Percentiles rank a stretch among this genome's conserved stretches.
These are phyloP conservation scores for Hippocampus comes DNA, from an alignment of 2,113 vertebrate genomes.

Conservation along the genomic window DNA sequence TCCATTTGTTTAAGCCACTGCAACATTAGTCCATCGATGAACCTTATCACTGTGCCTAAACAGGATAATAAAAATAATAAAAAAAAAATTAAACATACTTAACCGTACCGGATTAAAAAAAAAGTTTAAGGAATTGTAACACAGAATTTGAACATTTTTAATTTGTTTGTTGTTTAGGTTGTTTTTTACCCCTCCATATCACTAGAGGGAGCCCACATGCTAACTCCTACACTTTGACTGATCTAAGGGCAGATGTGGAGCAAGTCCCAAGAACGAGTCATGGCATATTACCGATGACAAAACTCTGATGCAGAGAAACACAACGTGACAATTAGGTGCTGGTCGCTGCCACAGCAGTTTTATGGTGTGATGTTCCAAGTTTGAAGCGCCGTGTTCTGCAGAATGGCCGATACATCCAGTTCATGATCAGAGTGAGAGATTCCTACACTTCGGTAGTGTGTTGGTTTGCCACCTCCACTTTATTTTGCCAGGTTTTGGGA, in stretches of 20 bases:
- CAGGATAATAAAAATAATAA: too few species aligned
- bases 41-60: too few species aligned
- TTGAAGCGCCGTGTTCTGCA: not conserved
- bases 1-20: not conserved
- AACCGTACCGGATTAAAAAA: not conserved
- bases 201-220: not conserved
- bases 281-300: not conserved
- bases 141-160: not conserved
- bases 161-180: not conserved
- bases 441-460: not conserved
- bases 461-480: not conserved
- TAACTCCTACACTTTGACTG: not conserved
- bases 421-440: not conserved
- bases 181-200: not conserved
- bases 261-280: not conserved
- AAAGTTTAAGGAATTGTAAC: not conserved
- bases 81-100: not conserved
- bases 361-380: not conserved
- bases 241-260: not conserved
- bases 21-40: too few species aligned
- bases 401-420: not conserved
- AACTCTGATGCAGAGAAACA: not conserved
- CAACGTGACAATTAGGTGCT: not conserved
- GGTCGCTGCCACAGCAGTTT: not conserved
- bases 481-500: not conserved